Conservation (phyloP, 2,888 invertebrate genomes). For the Lepidochrysops patricia region DNA sequence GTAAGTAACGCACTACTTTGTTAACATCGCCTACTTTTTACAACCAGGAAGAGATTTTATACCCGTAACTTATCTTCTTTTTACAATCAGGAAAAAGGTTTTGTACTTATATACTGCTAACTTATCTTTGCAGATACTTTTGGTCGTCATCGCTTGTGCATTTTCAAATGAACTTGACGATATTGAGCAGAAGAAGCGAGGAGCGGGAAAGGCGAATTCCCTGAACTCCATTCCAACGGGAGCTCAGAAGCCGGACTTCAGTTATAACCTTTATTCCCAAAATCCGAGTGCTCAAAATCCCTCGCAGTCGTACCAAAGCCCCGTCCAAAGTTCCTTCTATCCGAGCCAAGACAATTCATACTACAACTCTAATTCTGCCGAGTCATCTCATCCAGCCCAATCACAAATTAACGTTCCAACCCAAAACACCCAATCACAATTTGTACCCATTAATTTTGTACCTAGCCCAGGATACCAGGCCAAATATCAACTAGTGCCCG, state of each 20-base stretch:
- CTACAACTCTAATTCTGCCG: constrained; percentile 34
- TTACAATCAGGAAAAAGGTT: constrained; percentile 37
- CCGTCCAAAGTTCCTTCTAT: constrained; percentile 55
- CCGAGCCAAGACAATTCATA: constrained; percentile 54
- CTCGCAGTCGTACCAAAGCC: constrained; percentile 42
- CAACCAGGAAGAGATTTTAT: constrained; percentile 33
- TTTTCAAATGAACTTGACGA: constrained; percentile 55
- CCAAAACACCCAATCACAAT: constrained; percentile 42
- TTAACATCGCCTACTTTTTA: constrained; percentile 26
- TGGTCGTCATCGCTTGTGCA: constrained; percentile 47
- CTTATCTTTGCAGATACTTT: constrained; percentile 48
- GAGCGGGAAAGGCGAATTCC: constrained; percentile 48
- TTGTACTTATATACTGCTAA: too few species aligned
- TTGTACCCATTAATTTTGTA: constrained; percentile 54
- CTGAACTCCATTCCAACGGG: constrained; percentile 59
- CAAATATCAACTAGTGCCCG: constrained; percentile 56
- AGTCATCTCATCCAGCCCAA: constrained; percentile 30
- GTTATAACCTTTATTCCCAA: constrained; percentile 55
- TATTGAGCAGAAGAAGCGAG: constrained; percentile 60
- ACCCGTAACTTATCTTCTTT: too few species aligned
- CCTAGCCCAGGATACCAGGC: constrained; percentile 60
- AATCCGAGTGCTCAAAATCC: constrained; percentile 38
- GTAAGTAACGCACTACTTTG: constrained; percentile 38
- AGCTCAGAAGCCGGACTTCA: constrained; percentile 62
- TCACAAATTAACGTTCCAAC: constrained; percentile 14